Evolutionary conservation across 37 sponge, comb jelly and placozoan genomes (phyloP).

Genomic region (Mnemiopsis leidyi): DNA sequence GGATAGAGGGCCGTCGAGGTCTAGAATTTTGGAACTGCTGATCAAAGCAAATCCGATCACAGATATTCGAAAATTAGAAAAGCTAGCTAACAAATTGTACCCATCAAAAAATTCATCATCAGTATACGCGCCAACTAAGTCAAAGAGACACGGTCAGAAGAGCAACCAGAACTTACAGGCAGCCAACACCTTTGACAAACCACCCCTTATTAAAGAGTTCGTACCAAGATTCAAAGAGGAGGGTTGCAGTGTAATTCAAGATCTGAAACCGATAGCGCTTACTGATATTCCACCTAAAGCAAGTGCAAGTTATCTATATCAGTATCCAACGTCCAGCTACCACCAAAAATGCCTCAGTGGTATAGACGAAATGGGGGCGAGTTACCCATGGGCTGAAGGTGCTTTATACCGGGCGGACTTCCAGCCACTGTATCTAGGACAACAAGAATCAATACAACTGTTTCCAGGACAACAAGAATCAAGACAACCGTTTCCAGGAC

Average conservation of each 20-base stretch:
- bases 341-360: too few relatives aligned
- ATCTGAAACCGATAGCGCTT: constrained; percentile 32
- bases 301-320: background rate
- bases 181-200: background rate
- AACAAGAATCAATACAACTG: background rate
- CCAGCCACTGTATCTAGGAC: background rate
- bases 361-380: background rate
- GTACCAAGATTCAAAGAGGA: constrained; percentile 4
- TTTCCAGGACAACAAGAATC: background rate
- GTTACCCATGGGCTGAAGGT: background rate
- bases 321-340: too few relatives aligned
- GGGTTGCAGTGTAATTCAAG: background rate
- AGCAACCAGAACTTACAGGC: background rate
- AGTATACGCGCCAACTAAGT: background rate
- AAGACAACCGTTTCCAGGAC: background rate
- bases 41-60: constrained; percentile 27
- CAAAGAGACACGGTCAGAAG: background rate
- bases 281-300: background rate
- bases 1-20: background rate
- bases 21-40: constrained; percentile 5
- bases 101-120: background rate
- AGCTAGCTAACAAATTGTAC: background rate
- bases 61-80: constrained; percentile 6
- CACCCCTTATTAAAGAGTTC: constrained; percentile 30
- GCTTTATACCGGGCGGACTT: background rate